phyloP scores from a whole-genome alignment of 2,888 invertebrate genomes.

The Spisula solida region DNA sequence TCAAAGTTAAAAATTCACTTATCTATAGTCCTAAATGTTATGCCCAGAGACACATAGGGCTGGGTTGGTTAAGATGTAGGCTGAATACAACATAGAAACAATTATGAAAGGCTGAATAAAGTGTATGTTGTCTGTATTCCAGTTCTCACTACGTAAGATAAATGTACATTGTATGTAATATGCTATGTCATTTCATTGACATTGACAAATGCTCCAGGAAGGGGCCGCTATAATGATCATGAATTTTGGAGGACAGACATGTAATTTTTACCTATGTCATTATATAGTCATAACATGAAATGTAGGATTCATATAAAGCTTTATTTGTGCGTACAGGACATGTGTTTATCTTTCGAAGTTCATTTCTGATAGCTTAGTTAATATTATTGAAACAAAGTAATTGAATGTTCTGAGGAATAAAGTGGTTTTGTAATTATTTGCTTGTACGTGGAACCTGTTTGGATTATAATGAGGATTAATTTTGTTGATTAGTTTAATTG shows the following conservation, averaged over 20 bases:
- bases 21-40: too few species aligned
- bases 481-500: neutral
- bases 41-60: too few species aligned
- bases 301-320: constrained; percentile 3
- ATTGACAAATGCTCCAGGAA: constrained; percentile 16
- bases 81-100: too few species aligned
- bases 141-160: neutral
- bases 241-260: neutral
- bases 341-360: neutral
- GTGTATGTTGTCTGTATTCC: too few species aligned
- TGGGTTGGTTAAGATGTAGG: too few species aligned
- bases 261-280: neutral
- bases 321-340: neutral
- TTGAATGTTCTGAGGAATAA: neutral
- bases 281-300: neutral
- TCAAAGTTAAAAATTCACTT: too few species aligned
- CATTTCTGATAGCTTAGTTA: neutral
- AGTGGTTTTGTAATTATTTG: neutral
- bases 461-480: neutral
- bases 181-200: constrained; percentile 16
- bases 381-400: neutral
- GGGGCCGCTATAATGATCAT: neutral
- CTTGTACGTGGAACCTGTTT: neutral
- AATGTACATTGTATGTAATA: neutral
- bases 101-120: too few species aligned